A percentile compares a stretch with the other conserved stretches of the same genome.
These are phyloP conservation scores for Sinosuthora webbiana DNA, from an alignment of 2,113 vertebrate genomes.

Conservation along the genomic window DNA sequence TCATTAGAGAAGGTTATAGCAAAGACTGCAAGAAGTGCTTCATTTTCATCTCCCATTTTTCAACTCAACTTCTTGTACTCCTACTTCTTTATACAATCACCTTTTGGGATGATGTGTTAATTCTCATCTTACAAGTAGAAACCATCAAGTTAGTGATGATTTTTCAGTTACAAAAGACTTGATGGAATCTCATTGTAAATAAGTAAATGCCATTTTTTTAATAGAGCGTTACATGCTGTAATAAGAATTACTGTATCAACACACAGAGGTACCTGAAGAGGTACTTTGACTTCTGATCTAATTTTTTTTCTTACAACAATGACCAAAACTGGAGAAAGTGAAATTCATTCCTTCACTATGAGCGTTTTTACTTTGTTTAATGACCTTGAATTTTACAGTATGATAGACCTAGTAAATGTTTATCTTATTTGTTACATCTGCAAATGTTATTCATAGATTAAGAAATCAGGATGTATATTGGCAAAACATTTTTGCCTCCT, in stretches of 20 bases:
- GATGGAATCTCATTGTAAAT: not conserved
- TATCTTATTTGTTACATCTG: not conserved
- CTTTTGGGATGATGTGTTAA: not conserved
- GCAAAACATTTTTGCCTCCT: not conserved
- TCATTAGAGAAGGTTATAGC: not conserved
- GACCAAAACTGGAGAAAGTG: not conserved
- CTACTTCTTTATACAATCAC: not conserved
- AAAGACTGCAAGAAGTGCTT: not conserved
- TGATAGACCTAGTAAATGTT: not conserved
- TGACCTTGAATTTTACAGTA: not conserved
- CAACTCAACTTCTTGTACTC: not conserved
- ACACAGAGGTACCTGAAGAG: not conserved
- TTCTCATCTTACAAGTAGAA: not conserved
- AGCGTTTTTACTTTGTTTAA: not conserved
- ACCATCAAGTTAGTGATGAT: not conserved
- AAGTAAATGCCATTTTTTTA: not conserved
- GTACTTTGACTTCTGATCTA: not conserved
- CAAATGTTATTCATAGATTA: not conserved
- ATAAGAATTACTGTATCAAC: not conserved
- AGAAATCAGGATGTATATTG: not conserved
- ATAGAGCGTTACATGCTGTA: not conserved
- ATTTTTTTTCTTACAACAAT: not conserved
- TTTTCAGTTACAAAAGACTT: not conserved
- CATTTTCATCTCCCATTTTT: slow-evolving; percentile 15
- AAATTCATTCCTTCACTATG: not conserved